Conservation (phyloP, 2,888 invertebrate species). For the Elgonia sp. region DNA sequence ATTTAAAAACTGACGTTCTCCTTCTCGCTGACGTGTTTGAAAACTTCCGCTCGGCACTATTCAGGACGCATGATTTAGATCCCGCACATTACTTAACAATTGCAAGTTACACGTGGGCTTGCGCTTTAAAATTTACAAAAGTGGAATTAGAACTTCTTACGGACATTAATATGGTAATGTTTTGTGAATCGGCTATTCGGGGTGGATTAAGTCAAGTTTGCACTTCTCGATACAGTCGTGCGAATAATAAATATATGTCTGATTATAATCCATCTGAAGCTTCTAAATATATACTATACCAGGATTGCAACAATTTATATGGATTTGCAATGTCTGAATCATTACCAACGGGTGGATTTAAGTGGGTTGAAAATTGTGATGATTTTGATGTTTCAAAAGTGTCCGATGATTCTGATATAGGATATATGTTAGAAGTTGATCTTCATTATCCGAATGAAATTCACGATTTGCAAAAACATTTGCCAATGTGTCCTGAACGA, state of each 20-base stretch:
- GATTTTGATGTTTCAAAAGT: background rate
- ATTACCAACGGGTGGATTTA: constrained; percentile 83
- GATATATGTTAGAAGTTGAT: too few relatives aligned
- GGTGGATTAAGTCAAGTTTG: constrained; percentile 77
- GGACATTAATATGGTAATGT: constrained; percentile 77
- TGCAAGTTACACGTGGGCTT: too few relatives aligned
- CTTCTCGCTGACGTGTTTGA: constrained; percentile 35
- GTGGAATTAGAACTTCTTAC: too few relatives aligned
- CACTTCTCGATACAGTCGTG: constrained; percentile 75
- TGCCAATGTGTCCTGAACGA: constrained; percentile 60
- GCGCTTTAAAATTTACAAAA: too few relatives aligned
- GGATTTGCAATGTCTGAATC: too few relatives aligned
- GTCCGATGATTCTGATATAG: background rate
- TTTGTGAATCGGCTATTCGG: constrained; percentile 77
- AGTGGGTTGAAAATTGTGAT: constrained; percentile 23
- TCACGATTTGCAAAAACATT: constrained; percentile 33
- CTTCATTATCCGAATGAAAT: too few relatives aligned
- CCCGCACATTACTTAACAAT: too few relatives aligned
- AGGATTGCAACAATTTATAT: constrained; percentile 84
- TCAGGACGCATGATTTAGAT: too few relatives aligned
- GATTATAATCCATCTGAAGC: constrained; percentile 40
- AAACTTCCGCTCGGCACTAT: constrained; percentile 7
- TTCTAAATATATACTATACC: constrained; percentile 80
- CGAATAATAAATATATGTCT: constrained; percentile 76
- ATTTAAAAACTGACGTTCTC: constrained; percentile 29